Evolutionary conservation across 2,113 vertebrate genomes (phyloP).

Genomic region (Microtus richardsoni): DNA sequence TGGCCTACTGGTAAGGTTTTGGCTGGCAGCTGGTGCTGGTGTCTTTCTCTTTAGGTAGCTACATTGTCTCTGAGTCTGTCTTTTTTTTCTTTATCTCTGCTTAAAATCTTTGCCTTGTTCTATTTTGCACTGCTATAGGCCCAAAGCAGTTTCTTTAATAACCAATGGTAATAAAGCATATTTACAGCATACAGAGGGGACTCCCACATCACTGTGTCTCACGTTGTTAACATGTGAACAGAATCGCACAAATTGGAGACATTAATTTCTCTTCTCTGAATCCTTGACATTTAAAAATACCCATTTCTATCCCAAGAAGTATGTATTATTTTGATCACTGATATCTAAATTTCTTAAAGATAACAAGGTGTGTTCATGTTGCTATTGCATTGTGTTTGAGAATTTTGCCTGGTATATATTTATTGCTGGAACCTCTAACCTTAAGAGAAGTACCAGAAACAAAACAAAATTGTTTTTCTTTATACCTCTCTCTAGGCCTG

Average conservation of each 20-base stretch:
- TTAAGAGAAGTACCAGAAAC: not conserved
- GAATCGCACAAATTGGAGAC: not conserved
- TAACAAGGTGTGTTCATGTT: not conserved
- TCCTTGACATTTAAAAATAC: not conserved
- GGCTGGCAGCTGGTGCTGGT: no score
- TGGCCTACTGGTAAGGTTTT: no score
- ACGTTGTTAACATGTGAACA: accelerated
- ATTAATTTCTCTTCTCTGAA: not conserved
- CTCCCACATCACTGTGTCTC: no score
- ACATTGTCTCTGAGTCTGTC: no score
- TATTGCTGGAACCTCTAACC: not conserved
- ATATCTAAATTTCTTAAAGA: not conserved
- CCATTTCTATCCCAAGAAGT: not conserved
- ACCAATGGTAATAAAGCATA: no score
- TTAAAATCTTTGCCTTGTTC: no score
- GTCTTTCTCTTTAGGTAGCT: no score
- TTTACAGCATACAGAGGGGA: no score
- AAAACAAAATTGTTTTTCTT: not conserved
- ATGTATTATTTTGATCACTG: not conserved
- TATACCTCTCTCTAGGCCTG: not conserved
- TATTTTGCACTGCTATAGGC: no score
- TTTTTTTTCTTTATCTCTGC: no score
- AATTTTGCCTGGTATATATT: not conserved
- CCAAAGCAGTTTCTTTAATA: no score
- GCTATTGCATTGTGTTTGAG: not conserved